Conservation (phyloP, 2,797 vertebrate genomes). For the Scomberomorus guttatus region DNA sequence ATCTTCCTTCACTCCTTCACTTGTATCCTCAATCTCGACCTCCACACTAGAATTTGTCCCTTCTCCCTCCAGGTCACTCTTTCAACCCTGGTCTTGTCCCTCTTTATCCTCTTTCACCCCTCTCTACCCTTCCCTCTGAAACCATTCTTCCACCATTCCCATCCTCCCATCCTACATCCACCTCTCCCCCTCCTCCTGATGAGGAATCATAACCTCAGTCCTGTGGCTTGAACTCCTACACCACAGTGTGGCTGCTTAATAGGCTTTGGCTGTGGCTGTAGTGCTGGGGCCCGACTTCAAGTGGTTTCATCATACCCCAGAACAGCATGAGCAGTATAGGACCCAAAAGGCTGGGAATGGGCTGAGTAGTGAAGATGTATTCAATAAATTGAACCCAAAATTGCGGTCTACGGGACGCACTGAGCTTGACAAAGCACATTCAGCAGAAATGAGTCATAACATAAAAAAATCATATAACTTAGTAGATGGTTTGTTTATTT, state of each 20-base stretch:
- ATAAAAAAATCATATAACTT: conserved; percentile 50
- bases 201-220: conserved; percentile 76
- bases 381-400: conserved; percentile 64
- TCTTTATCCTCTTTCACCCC: conserved; percentile 11
- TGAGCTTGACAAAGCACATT: conserved; percentile 58
- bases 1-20: conserved; percentile 2
- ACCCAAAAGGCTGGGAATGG: conserved; percentile 61
- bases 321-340: conserved; percentile 58
- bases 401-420: conserved; percentile 53
- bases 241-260: conserved; percentile 82
- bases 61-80: background rate
- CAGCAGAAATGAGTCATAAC: conserved; percentile 60
- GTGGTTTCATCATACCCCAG: conserved; percentile 73
- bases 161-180: conserved; percentile 43
- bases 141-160: conserved; percentile 46
- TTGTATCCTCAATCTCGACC: background rate
- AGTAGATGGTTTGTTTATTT: conserved; percentile 44
- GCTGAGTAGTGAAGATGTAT: conserved; percentile 65
- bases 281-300: conserved; percentile 69
- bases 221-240: conserved; percentile 78
- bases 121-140: conserved; percentile 28
- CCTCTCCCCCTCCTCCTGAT: conserved; percentile 50
- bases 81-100: background rate
- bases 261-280: conserved; percentile 76
- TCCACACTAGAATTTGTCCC: background rate